A percentile compares a stretch with the other conserved stretches of the same genome.
Evolutionary conservation across 2,888 invertebrate genomes (phyloP).

Genomic region (Tubulanus polymorphus): DNA sequence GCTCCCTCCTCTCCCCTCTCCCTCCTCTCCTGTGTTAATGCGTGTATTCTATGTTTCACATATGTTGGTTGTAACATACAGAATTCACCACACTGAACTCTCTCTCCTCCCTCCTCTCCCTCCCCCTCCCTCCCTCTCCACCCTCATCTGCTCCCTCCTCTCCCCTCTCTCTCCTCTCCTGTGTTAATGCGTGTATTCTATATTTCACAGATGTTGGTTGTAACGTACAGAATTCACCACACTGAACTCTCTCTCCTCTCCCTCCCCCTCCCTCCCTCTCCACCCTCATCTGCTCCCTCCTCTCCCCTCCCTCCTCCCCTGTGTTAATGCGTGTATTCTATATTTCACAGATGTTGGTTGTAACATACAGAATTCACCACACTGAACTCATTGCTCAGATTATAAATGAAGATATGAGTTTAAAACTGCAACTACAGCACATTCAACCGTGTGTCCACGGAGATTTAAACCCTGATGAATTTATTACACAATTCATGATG

Average conservation of each 20-base stretch:
- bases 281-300: too few species aligned
- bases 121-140: too few species aligned
- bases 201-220: conserved; percentile 61
- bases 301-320: too few species aligned
- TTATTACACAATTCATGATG: conserved; percentile 67
- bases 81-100: conserved; percentile 67
- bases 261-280: too few species aligned
- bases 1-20: not conserved
- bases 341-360: conserved; percentile 57
- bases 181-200: too few species aligned
- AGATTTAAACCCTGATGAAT: conserved; percentile 88
- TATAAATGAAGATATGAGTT: conserved; percentile 63
- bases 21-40: conserved; percentile 65
- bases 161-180: too few species aligned
- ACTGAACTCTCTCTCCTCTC: too few species aligned
- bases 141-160: too few species aligned
- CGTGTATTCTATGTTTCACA: too few species aligned
- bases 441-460: conserved; percentile 77
- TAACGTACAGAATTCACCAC: conserved; percentile 68
- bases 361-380: conserved; percentile 68
- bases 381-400: conserved; percentile 72
- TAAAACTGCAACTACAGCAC: conserved; percentile 68
- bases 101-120: too few species aligned
- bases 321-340: too few species aligned
- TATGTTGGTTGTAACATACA: conserved; percentile 63